Evolutionary conservation across 2,113 vertebrate species (phyloP), one percentile per base, ranked within the genome.

Genomic region (Nerophis lumbriciformis): DNA sequence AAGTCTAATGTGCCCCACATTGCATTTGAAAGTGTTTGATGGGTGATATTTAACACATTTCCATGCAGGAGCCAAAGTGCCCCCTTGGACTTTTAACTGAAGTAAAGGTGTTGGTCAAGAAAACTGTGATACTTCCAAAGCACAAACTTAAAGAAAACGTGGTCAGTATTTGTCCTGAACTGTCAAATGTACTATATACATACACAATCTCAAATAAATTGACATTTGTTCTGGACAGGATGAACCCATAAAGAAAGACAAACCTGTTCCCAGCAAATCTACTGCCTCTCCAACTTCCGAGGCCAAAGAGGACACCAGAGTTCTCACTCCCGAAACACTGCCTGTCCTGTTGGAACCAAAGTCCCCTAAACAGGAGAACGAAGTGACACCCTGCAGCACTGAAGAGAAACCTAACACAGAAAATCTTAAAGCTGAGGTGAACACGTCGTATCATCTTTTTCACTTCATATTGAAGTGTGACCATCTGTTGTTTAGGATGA

Each of bases 351-450:
- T 2, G 14, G 56, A 14, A 53, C 59, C 42, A 2, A 80, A 72
- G 71, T 73, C 71, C 28, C 71, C 78, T n/a, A 71, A 60, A 16
- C 68, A 61, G 73, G 79, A 83, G 64, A 51, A 48, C 2, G 69
- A 79, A 48, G 42, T 14, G 4, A 86, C 80, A 9, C 62, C 68
- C 44, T 65, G 71, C 68, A 75, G 75, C 62, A 53, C 71, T 15
- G 69, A 72, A 13, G 83, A 83, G 36, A 75, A 70, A 49, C 70
- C 63, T 21, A 55, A 53, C 4, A 38, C n/a, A 50, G 58, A 78
- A 64, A 69, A 72, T 10, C 61, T 75, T 55, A 83, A 84, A 75
- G 44, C 76, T 4, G 88, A 91, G 89, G 90, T 91, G 45, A 36
- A 75, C 53, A 48, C 45, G 19, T 48, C 10, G 6, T 28, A 4